phyloP scores from a whole-genome alignment of 2,888 invertebrate genomes.

The Tipula lateralis region DNA sequence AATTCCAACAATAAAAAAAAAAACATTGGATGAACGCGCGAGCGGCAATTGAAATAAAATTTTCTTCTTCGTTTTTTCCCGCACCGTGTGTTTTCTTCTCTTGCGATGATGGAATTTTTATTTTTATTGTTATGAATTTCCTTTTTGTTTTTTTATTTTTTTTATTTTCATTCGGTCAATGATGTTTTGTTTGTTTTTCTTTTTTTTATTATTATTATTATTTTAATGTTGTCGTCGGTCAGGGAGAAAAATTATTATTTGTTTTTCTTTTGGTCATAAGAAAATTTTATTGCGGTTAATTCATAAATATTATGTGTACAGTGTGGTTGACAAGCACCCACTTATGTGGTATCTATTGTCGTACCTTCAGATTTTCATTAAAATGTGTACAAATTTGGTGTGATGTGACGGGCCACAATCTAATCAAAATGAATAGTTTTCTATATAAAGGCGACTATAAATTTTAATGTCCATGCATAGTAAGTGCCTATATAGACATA shows the following conservation, averaged over 20 bases:
- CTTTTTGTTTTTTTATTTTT: neutral
- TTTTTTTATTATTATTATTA: neutral
- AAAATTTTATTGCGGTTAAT: constrained; percentile 11
- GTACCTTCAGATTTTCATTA: too few relatives aligned
- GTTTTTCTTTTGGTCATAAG: constrained; percentile 15
- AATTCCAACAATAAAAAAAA: neutral
- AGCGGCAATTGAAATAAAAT: constrained; percentile 11
- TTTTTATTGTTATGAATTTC: constrained; percentile 15
- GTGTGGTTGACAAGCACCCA: neutral
- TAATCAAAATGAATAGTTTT: neutral
- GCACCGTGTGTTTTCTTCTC: neutral
- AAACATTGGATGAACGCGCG: neutral
- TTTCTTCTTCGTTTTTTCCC: neutral
- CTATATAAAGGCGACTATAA: neutral
- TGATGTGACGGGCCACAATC: neutral
- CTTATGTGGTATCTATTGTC: too few relatives aligned
- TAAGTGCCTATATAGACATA: neutral
- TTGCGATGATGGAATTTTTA: constrained; percentile 13
- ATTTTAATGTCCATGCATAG: neutral
- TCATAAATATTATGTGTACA: neutral
- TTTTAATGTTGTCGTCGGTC: constrained; percentile 4
- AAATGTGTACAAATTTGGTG: neutral
- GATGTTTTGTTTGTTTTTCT: neutral
- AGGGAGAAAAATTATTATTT: constrained; percentile 13
- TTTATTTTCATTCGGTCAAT: neutral